Conservation (phyloP, 1,140 invertebrate species). For the Apocrypta bakeri region DNA sequence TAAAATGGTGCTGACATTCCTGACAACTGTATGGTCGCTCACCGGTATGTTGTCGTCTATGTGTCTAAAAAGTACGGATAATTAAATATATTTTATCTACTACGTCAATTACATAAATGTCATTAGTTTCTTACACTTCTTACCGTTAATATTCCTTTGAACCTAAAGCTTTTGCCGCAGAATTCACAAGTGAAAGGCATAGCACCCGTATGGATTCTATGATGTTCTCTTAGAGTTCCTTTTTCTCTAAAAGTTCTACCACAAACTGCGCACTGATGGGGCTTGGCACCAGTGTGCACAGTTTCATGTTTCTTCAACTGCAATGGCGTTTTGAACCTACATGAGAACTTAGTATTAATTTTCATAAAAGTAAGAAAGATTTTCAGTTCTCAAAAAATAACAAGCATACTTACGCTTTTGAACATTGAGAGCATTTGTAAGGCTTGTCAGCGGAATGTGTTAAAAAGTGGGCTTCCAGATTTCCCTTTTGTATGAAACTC, state of each 20-base stretch:
- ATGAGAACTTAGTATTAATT: constrained; percentile 40
- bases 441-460: constrained; percentile 76
- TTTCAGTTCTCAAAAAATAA: background rate
- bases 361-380: background rate
- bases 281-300: constrained; percentile 82
- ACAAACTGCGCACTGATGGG: constrained; percentile 84
- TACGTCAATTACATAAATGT: background rate
- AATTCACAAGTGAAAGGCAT: constrained; percentile 86
- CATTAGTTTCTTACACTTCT: constrained; percentile 41
- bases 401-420: constrained; percentile 67
- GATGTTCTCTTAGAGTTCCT: constrained; percentile 78
- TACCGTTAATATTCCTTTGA: constrained; percentile 80
- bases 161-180: constrained; percentile 82
- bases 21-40: constrained; percentile 76
- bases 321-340: constrained; percentile 75
- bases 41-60: constrained; percentile 79
- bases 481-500: constrained; percentile 78
- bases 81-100: background rate
- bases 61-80: constrained; percentile 69
- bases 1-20: constrained; percentile 81
- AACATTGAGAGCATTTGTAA: constrained; percentile 68
- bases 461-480: constrained; percentile 77
- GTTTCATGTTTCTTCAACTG: constrained; percentile 77
- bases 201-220: constrained; percentile 87
- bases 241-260: constrained; percentile 82